These are phyloP conservation scores for Mormyrops boulengeri DNA, from an alignment of 2,797 vertebrate genomes.

Conservation along the genomic window DNA sequence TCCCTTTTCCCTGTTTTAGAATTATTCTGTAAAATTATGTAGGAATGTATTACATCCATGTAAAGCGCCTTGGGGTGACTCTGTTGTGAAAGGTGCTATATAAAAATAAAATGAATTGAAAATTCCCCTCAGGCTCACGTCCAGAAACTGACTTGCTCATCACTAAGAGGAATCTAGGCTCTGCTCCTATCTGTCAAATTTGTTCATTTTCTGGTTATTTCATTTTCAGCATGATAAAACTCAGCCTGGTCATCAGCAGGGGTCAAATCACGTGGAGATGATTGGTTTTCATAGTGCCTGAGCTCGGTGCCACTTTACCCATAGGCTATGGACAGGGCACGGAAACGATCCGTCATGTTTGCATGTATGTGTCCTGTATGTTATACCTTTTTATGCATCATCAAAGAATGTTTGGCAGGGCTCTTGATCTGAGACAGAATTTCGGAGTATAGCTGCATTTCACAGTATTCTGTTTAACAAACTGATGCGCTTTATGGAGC, in stretches of 20 bases:
- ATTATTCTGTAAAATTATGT: not conserved
- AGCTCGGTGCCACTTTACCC: too few species aligned
- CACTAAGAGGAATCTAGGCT: not conserved
- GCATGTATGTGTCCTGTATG: not conserved
- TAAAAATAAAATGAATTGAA: not conserved
- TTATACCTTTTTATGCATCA: not conserved
- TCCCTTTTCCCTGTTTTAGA: not conserved
- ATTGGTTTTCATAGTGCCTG: not conserved
- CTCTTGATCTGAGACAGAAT: not conserved
- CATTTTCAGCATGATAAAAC: not conserved
- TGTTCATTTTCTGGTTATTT: not conserved
- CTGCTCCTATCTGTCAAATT: not conserved
- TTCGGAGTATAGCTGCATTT: not conserved
- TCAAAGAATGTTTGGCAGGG: not conserved
- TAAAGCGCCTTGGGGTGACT: not conserved
- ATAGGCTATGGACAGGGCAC: not conserved
- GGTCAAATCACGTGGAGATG: constrained; percentile 25
- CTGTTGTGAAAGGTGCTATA: not conserved
- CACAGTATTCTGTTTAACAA: not conserved
- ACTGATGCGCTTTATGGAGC: not conserved
- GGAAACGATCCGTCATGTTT: not conserved
- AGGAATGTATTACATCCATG: not conserved
- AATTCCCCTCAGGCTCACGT: not conserved
- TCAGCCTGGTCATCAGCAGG: constrained; percentile 8
- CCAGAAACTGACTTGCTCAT: not conserved